A percentile compares a stretch with the other conserved stretches of the same genome.
Evolutionary conservation across 2,113 vertebrate species (phyloP).

Genomic region (Apteryx owenii): DNA sequence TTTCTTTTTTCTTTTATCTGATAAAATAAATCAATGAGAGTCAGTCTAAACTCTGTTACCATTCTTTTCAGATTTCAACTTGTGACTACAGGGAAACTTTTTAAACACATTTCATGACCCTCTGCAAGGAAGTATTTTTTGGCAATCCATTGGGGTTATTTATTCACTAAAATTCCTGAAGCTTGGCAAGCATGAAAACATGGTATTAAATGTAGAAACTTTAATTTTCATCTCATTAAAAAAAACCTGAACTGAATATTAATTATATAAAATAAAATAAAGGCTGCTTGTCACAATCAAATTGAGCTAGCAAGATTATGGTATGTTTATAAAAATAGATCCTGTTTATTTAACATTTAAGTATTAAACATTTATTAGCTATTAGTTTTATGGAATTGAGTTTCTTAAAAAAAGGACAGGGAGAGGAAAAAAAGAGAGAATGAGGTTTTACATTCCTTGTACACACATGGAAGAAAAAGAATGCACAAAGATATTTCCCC

Average conservation of each 20-base stretch:
- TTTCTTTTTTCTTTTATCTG: not conserved
- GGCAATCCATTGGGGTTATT: constrained; percentile 80
- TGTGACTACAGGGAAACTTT: constrained; percentile 71
- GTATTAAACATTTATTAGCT: not conserved
- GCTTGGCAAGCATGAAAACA: constrained; percentile 80
- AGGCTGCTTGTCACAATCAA: not conserved
- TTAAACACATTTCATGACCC: constrained; percentile 80
- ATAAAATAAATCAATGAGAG: constrained; percentile 57
- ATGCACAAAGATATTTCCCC: not conserved
- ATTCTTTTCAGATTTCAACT: constrained; percentile 75
- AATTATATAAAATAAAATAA: constrained; percentile 72
- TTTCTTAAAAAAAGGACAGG: not conserved
- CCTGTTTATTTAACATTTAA: not conserved
- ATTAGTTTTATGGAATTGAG: not conserved
- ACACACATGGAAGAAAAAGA: not conserved
- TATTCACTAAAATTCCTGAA: constrained; percentile 81
- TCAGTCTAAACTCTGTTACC: constrained; percentile 44
- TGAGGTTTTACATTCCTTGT: not conserved
- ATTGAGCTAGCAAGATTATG: not conserved
- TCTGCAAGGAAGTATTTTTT: constrained; percentile 79
- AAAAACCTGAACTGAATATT: constrained; percentile 70
- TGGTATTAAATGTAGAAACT: constrained; percentile 82
- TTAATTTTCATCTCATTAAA: constrained; percentile 89
- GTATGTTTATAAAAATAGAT: not conserved
- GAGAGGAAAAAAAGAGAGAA: not conserved